Evolutionary conservation across 92 coral and sea anemone genomes (phyloP).

Genomic region (Meandrina meandrites): DNA sequence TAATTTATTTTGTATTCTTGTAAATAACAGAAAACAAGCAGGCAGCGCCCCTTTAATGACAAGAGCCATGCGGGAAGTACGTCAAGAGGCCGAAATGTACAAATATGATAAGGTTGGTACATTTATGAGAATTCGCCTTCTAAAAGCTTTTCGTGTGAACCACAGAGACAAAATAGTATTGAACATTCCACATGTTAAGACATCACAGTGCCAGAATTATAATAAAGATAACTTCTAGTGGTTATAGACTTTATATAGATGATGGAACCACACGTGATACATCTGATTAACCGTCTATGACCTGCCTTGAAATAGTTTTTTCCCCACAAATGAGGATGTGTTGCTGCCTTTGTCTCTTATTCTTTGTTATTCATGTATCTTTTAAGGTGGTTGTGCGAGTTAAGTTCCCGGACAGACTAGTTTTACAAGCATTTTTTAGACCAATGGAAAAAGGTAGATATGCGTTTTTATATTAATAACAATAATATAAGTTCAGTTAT

Average conservation of each 20-base stretch:
- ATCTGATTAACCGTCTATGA: no score
- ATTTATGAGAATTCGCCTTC: no score
- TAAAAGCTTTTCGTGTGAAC: no score
- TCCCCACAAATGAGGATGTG: no score
- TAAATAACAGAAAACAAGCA: slow-evolving; percentile 46
- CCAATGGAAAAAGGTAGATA: slow-evolving; percentile 88
- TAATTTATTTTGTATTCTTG: not conserved
- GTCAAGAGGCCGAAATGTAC: slow-evolving; percentile 67
- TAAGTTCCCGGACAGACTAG: slow-evolving; percentile 86
- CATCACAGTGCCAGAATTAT: no score
- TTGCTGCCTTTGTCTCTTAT: not conserved
- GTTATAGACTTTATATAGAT: no score
- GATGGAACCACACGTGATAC: no score
- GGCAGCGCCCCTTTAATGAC: slow-evolving; percentile 87
- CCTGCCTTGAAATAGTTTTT: no score
- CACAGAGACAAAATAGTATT: no score
- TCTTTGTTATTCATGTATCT: not conserved
- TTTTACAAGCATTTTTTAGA: slow-evolving; percentile 89
- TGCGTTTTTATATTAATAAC: not conserved
- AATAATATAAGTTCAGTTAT: not conserved
- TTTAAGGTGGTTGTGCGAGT: slow-evolving; percentile 90
- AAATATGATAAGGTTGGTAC: slow-evolving; percentile 76
- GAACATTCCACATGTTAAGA: no score
- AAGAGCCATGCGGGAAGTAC: slow-evolving; percentile 80
- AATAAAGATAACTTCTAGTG: no score